phyloP scores from a whole-genome alignment of 2,113 vertebrate species.

The Pelecanus crispus region DNA sequence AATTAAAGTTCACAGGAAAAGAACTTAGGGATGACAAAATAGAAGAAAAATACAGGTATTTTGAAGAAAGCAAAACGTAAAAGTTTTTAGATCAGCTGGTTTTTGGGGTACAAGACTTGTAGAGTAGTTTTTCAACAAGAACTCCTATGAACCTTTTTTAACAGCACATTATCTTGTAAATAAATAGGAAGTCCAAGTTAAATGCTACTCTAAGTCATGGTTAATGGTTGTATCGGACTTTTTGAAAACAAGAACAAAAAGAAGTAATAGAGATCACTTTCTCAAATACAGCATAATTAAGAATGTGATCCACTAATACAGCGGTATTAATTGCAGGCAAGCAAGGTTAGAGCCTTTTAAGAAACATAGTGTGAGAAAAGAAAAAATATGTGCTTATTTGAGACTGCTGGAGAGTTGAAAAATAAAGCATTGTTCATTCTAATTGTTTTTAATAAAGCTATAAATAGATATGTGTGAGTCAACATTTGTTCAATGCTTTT shows the following conservation, averaged over 20 bases:
- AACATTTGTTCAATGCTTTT: not conserved
- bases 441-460: not conserved
- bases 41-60: not conserved
- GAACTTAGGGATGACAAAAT: not conserved
- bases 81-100: not conserved
- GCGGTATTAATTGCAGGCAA: not conserved
- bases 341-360: not conserved
- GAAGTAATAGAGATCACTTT: not conserved
- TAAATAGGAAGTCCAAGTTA: not conserved
- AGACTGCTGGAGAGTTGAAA: not conserved
- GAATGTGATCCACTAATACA: not conserved
- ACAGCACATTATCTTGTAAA: not conserved
- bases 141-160: not conserved
- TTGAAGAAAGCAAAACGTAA: not conserved
- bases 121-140: not conserved
- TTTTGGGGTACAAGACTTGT: not conserved
- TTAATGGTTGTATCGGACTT: not conserved
- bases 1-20: not conserved
- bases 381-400: not conserved
- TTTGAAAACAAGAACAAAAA: not conserved
- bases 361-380: not conserved
- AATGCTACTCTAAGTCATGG: not conserved
- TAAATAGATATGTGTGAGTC: not conserved
- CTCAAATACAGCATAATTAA: not conserved
- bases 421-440: not conserved